Conservation (phyloP, 2,888 invertebrate genomes). For the Synergus itoensis region DNA sequence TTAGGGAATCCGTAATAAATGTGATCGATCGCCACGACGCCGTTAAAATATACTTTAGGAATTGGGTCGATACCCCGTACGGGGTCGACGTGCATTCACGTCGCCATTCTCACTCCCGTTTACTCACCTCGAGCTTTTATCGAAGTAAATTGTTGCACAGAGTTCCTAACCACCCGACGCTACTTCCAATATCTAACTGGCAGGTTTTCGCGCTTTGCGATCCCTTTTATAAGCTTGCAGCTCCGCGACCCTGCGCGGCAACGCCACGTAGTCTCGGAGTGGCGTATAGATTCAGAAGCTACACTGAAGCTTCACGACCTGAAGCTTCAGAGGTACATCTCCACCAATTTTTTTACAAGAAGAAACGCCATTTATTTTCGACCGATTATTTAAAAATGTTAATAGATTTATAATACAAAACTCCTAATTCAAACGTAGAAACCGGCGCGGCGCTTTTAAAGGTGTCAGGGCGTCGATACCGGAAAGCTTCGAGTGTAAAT, state of each 20-base stretch:
- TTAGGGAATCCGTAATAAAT: slow-evolving; percentile 3
- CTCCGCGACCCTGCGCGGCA: slow-evolving; percentile 68
- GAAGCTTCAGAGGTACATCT: slow-evolving; percentile 15
- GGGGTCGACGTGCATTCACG: slow-evolving; percentile 31
- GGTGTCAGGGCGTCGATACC: too few relatives aligned
- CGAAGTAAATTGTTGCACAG: slow-evolving; percentile 26
- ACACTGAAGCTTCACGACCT: slow-evolving; percentile 20
- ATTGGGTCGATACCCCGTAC: slow-evolving; percentile 37
- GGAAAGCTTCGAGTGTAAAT: too few relatives aligned
- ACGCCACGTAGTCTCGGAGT: slow-evolving; percentile 50
- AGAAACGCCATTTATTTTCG: neutral
- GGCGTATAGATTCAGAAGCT: slow-evolving; percentile 33
- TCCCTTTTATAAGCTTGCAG: slow-evolving; percentile 73
- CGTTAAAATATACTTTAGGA: slow-evolving; percentile 10
- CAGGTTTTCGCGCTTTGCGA: slow-evolving; percentile 67
- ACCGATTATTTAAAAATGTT: neutral
- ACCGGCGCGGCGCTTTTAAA: too few relatives aligned
- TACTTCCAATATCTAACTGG: slow-evolving; percentile 68
- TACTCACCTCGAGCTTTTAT: slow-evolving; percentile 43
- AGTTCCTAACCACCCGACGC: slow-evolving; percentile 46
- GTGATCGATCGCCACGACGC: slow-evolving; percentile 11
- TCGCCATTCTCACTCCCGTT: slow-evolving; percentile 41
- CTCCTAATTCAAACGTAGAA: too few relatives aligned
- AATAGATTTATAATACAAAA: too few relatives aligned
- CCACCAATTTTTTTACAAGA: neutral